Base-by-base conservation (phyloP, 2,888 invertebrate species). In the Listrodromus nycthemerus region DNA sequence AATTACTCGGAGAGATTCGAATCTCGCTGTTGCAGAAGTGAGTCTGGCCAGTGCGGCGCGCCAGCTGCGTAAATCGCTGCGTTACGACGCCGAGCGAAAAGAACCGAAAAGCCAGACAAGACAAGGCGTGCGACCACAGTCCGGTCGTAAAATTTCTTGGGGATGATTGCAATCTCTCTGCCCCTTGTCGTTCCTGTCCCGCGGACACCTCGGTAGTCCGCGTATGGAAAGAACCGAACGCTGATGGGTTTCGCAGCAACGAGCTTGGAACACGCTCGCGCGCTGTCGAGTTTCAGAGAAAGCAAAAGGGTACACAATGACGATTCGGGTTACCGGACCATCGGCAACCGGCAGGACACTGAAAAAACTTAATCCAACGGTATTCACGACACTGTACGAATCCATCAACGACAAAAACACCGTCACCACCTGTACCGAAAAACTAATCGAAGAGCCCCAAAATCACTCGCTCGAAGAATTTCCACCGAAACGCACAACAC, bases 61-160 rank as follows among this genome's bases (percentile, higher is more conserved):
- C 61, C 82, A 65, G 70, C 69, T 55, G 74, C 52, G 75, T 45
- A 65, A 48, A 13, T 61, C 61, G 61, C 30, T 13, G 45, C 61
- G 19, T 7, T 24, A 13, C 55, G 55, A 19, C 63, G 27, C 75
- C 65, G 63, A 41, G 58, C 19, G 75, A 61, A 66, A 61, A 55
- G 71, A 76, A 66, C 80, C 80, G 66, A 81, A 79, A 76, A 82
- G 80, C 75, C 61, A 71, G 78, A 77, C 71, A 69, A 33, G 69
- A 79, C 75, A 65, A 33, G 71, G 45, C 69, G 80, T 75, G 67
- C 82, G 50, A 86, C 81, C 83, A 83, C 83, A 86, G 55, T 10
- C 79, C 61, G 75, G 77, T 86, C 85, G 84, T 86, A 86, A 86
- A 86, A 85, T 85, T 82, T 83, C 84, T 84, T 75, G 80, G 84